These are phyloP conservation scores for Eutrigla gurnardus DNA, from an alignment of 2,797 vertebrate genomes.

Conservation along the genomic window DNA sequence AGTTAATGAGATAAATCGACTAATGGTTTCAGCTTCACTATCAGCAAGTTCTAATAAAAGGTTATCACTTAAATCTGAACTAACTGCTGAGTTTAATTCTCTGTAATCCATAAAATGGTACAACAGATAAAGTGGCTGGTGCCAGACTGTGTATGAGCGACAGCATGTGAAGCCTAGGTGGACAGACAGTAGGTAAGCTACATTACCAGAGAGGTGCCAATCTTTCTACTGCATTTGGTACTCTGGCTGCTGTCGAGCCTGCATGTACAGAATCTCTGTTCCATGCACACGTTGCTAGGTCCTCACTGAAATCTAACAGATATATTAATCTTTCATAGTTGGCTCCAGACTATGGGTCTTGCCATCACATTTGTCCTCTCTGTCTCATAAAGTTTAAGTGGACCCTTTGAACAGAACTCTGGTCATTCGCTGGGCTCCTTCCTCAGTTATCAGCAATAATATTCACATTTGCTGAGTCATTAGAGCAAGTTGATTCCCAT, in stretches of 20 bases:
- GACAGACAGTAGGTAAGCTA: conserved; percentile 31
- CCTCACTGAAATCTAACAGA: conserved; percentile 16
- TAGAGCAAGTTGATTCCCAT: conserved; percentile 66
- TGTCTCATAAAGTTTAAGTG: conserved; percentile 37
- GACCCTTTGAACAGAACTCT: conserved; percentile 27
- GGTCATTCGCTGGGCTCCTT: conserved; percentile 33
- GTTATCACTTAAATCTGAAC: conserved; percentile 4
- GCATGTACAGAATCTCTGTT: conserved; percentile 3
- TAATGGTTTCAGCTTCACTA: conserved; percentile 1
- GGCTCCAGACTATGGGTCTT: neutral
- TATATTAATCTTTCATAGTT: conserved; percentile 2
- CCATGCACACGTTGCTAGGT: neutral
- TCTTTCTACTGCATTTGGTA: conserved; percentile 36
- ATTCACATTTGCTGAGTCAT: conserved; percentile 74
- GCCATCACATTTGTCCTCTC: conserved; percentile 23
- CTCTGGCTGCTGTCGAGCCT: conserved; percentile 38
- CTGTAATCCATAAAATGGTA: conserved; percentile 21
- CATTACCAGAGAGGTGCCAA: conserved; percentile 17
- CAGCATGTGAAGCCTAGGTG: conserved; percentile 35
- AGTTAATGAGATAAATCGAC: neutral
- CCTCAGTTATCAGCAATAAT: conserved; percentile 77
- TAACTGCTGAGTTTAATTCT: conserved; percentile 21
- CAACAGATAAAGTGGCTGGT: conserved; percentile 38
- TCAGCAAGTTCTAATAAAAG: neutral
- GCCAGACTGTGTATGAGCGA: conserved; percentile 20